Evolutionary conservation across 2,113 vertebrate genomes (phyloP).

Genomic region (Numenius arquata): DNA sequence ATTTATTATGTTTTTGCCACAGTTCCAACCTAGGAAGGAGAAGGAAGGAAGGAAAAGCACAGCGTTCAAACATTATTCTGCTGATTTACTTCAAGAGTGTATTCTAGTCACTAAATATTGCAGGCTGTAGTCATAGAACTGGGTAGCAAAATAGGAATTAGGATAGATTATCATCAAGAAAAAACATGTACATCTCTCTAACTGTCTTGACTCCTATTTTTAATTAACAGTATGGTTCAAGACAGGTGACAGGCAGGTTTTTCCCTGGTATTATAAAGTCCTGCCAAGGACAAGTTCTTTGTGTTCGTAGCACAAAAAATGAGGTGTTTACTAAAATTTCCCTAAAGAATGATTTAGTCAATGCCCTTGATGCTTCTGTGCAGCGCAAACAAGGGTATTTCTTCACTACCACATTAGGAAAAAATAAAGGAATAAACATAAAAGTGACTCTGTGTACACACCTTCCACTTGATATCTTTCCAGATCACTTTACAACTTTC

Average conservation of each 20-base stretch:
- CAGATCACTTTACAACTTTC: conserved; percentile 42
- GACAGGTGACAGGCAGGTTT: not conserved
- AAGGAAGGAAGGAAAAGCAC: not conserved
- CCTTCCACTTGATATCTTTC: conserved; percentile 13
- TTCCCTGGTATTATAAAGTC: not conserved
- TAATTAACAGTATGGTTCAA: not conserved
- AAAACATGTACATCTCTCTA: not conserved
- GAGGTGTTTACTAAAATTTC: not conserved
- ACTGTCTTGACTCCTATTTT: not conserved
- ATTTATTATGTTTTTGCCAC: not conserved
- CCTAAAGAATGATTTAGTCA: not conserved
- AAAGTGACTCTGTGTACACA: not conserved
- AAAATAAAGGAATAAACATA: conserved; percentile 9
- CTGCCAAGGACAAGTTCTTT: not conserved
- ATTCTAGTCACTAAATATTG: not conserved
- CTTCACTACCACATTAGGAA: not conserved
- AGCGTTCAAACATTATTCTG: not conserved
- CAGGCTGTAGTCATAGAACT: not conserved
- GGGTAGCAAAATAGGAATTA: not conserved
- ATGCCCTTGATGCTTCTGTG: not conserved
- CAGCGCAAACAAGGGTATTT: not conserved
- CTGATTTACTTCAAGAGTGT: not conserved
- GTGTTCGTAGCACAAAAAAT: not conserved
- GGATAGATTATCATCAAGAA: not conserved
- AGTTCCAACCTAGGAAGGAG: not conserved